Evolutionary conservation across 2,888 invertebrate species (phyloP).

Genomic region (Agriopis leucophaearia): DNA sequence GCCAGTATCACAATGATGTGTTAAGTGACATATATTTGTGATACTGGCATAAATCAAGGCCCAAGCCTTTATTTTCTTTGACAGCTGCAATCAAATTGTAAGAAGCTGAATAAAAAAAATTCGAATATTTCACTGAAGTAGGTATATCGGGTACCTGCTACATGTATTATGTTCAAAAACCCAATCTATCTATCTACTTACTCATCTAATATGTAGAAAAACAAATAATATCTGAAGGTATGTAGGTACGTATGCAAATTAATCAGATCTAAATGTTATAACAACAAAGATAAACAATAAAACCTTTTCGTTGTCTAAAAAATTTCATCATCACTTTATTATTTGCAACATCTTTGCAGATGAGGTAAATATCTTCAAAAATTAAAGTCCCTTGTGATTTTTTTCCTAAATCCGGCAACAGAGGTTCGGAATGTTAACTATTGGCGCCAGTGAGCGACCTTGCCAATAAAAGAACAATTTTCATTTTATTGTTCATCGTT

Average conservation of each 20-base stretch:
- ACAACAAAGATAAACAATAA: conserved; percentile 39
- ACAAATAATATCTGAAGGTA: too few species aligned
- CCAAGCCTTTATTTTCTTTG: too few species aligned
- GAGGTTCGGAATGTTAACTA: conserved; percentile 58
- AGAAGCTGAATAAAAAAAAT: too few species aligned
- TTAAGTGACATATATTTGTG: too few species aligned
- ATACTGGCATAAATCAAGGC: too few species aligned
- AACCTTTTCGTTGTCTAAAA: conserved; percentile 31
- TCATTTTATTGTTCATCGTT: conserved; percentile 50
- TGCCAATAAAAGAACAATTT: conserved; percentile 56
- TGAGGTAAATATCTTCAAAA: conserved; percentile 33
- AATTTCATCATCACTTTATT: conserved; percentile 41
- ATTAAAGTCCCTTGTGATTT: conserved; percentile 37
- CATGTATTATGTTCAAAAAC: too few species aligned
- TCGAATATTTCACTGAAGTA: too few species aligned
- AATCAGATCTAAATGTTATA: conserved; percentile 39
- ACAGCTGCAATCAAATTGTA: too few species aligned
- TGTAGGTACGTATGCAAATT: conserved; percentile 17
- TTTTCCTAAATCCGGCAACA: conserved; percentile 52
- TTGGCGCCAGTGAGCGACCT: conserved; percentile 68
- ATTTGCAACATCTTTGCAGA: conserved; percentile 35
- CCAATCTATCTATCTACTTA: too few species aligned
- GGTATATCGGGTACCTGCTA: too few species aligned
- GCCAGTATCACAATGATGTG: too few species aligned
- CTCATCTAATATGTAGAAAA: too few species aligned